Base-by-base conservation (phyloP, 2,113 vertebrate genomes). In the Semicossyphus pulcher region DNA sequence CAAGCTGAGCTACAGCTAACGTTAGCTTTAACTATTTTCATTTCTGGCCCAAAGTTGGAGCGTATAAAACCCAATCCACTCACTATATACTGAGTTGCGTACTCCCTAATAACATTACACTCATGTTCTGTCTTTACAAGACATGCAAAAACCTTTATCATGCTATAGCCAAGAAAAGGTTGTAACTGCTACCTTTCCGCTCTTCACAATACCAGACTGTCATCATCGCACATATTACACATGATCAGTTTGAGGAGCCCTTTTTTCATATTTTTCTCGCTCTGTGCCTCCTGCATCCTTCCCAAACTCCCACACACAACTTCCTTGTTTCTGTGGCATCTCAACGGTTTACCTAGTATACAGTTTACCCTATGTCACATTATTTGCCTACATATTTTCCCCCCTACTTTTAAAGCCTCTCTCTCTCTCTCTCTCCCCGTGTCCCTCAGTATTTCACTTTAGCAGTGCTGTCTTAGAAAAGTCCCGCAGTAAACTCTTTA, bases 381-480 rank as follows among this genome's bases (percentile, higher is more conserved):
- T 18, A 51, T 58, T 37, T 39, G 2, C n/a, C n/a, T n/a, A n/a
- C 10, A 4, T 20, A 5, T 5, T 45, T 20, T 1, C 16, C 6
- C 56, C 16, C 26, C 39, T 49, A 14, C 2, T 10, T 42, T 28
- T 36, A 20, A 31, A 28, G 26, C 28, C 41, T 34, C 9, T 53
- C 61, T 45, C 28, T 45, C 45, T n/a, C n/a, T n/a, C n/a, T n/a
- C n/a, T n/a, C 45, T 14, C 15, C 26, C n/a, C 15, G 9, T 63
- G 11, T 34, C 11, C 51, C 36, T 67, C 41, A 31, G 60, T 61
- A 31, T 39, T 51, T 60, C 20, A 28, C 34, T 14, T 0, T 18
- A 20, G 60, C 72, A 41, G 18, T 76, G 62, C n/a, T n/a, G n/a
- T n/a, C n/a, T 66, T 81, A 41, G 44, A 59, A 47, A 86, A 48